These are phyloP conservation scores for Crypturellus undulatus DNA, from an alignment of 2,113 vertebrate species.

Conservation along the genomic window DNA sequence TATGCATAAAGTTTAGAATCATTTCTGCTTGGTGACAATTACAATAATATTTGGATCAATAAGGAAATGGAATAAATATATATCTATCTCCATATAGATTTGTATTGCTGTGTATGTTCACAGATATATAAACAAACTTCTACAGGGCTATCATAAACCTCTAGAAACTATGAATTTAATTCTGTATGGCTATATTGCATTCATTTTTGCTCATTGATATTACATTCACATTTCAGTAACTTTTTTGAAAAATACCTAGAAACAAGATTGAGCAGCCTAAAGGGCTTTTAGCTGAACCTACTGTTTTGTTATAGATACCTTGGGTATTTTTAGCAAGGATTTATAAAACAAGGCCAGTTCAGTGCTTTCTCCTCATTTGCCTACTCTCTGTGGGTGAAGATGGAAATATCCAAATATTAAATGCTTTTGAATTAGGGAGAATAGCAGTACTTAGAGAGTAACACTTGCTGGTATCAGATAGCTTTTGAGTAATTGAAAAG, in stretches of 20 bases:
- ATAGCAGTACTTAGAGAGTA: neutral
- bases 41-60: neutral
- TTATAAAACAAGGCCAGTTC: neutral
- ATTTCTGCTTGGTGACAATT: neutral
- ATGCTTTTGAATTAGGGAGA: neutral
- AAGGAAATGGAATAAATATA: neutral
- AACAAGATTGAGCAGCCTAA: neutral
- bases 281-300: neutral
- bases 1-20: neutral
- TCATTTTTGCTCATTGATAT: conserved; percentile 6
- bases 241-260: neutral
- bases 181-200: neutral
- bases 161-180: neutral
- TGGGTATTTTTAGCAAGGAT: neutral
- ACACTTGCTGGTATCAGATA: neutral
- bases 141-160: neutral
- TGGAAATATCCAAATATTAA: neutral
- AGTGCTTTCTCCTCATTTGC: neutral
- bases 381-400: neutral
- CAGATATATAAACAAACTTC: neutral
- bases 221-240: neutral
- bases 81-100: neutral
- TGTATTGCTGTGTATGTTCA: neutral
- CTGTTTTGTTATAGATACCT: neutral
- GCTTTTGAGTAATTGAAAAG: neutral